Percentiles rank a stretch among this genome's conserved stretches.
These are phyloP conservation scores for Hyposmocoma kahamanoa DNA, from an alignment of 1,140 invertebrate genomes.

Conservation along the genomic window DNA sequence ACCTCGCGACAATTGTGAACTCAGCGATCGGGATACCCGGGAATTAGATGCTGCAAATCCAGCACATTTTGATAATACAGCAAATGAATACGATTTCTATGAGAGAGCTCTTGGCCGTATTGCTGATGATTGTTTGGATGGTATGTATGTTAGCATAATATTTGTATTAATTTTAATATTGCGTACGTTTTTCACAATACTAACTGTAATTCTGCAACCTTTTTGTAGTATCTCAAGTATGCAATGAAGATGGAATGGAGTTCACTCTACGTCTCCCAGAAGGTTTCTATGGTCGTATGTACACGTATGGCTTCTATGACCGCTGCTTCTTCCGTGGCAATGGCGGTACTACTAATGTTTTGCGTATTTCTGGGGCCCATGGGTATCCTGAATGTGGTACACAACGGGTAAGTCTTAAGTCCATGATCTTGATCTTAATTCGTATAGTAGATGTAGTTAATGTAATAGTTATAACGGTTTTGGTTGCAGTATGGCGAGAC, in stretches of 20 bases:
- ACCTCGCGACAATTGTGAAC: conserved; percentile 89
- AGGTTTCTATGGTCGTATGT: conserved; percentile 91
- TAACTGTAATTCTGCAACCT: no score
- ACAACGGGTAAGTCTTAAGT: conserved; percentile 79
- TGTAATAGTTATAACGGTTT: no score
- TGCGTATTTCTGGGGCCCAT: conserved; percentile 89
- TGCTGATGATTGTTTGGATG: conserved; percentile 87
- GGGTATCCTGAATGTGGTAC: conserved; percentile 95
- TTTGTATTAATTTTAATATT: no score
- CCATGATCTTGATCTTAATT: background rate
- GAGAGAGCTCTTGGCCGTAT: conserved; percentile 83
- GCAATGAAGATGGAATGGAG: conserved; percentile 95
- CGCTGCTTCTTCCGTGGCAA: conserved; percentile 93
- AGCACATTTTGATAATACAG: conserved; percentile 86
- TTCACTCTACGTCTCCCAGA: conserved; percentile 91
- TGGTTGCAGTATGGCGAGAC: conserved; percentile 87
- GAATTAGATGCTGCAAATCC: conserved; percentile 90
- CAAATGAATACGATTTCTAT: conserved; percentile 89
- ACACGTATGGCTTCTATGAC: conserved; percentile 93
- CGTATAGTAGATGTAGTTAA: background rate
- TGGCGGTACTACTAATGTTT: conserved; percentile 86
- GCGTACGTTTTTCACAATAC: no score
- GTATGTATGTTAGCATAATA: conserved; percentile 68
- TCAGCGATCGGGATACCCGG: conserved; percentile 89
- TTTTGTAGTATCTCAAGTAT: conserved; percentile 88